These are phyloP conservation scores for Polyergus mexicanus DNA, from an alignment of 1,140 invertebrate genomes.

Conservation along the genomic window DNA sequence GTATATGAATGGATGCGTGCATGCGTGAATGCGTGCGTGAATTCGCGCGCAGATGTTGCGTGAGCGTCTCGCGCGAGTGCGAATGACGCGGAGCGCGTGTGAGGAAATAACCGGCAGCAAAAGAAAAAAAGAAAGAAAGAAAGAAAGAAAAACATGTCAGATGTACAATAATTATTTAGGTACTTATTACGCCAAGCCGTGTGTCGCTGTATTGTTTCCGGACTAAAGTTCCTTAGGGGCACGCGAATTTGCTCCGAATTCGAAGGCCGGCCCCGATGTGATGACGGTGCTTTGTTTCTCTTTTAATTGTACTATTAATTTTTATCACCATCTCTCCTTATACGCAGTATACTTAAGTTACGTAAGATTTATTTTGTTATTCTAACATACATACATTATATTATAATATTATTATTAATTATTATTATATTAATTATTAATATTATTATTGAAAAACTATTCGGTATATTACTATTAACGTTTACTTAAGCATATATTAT, in stretches of 20 bases:
- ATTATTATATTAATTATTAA: slow-evolving; percentile 65
- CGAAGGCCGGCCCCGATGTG: slow-evolving; percentile 81
- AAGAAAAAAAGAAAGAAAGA: neutral
- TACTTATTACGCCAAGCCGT: slow-evolving; percentile 63
- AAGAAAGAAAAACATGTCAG: slow-evolving; percentile 49
- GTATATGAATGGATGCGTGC: neutral
- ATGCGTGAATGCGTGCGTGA: neutral
- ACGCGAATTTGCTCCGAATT: slow-evolving; percentile 74
- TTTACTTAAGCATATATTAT: slow-evolving; percentile 80
- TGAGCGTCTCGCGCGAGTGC: neutral
- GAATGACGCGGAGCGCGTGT: slow-evolving; percentile 51
- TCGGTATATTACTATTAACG: slow-evolving; percentile 79
- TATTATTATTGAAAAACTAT: slow-evolving; percentile 73
- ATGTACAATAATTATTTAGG: slow-evolving; percentile 73
- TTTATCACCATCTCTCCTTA: slow-evolving; percentile 55
- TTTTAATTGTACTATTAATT: slow-evolving; percentile 74
- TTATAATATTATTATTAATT: slow-evolving; percentile 67
- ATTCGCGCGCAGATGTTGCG: slow-evolving; percentile 16
- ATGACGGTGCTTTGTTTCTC: slow-evolving; percentile 86
- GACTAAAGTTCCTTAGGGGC: slow-evolving; percentile 85
- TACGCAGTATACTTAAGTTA: slow-evolving; percentile 64
- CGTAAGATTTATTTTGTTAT: slow-evolving; percentile 73
- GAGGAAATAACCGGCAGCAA: slow-evolving; percentile 44
- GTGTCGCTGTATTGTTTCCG: slow-evolving; percentile 76
- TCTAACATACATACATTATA: slow-evolving; percentile 68